Base-by-base conservation (phyloP, 2,888 invertebrate species). In the Lithophane semibrunnea region DNA sequence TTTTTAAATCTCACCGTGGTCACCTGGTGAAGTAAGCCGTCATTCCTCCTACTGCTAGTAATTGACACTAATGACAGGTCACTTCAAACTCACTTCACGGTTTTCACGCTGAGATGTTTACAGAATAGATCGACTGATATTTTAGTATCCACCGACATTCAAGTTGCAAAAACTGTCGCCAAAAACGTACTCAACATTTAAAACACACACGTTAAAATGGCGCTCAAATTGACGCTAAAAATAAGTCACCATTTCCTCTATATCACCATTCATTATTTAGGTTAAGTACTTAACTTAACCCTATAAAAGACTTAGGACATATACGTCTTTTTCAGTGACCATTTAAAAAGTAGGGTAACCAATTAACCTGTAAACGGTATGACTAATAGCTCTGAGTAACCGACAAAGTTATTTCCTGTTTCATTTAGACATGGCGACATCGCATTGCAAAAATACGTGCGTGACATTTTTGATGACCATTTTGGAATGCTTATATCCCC, bases 361-460 rank as follows among this genome's bases (percentile, higher is more conserved):
- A 90, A 91, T 83, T 90, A 91, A 90, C 89, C 90, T 90, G 91
- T 85, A 91, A 85, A 76, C 85, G 83, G 84, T 54, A 88, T 88
- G 88, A 92, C 92, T 92, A 86, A 93, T 92, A 89, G 78, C 79
- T 79, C 90, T 92, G 90, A 92, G 84, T 86, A 88, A 89, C 81
- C 86, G 87, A 84, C 88, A 87, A 85, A 89, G 75, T 79, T 24
- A 42, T 91, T 94, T 94, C 94, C 94, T 93, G 94, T 89, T 83
- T 84, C 63, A 93, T 89, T 84, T 84, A 72, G 60, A 78, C 75
- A 75, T 64, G 63, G 66, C 67, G 47, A 68, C 67, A 54, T 47
- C 77, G 64, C 49, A 74, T 75, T 75, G 76, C 77, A 77, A 86
- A 85, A 76, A 71, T 37, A 54, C 67, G 70, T 71, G 74, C 63